Evolutionary conservation across 2,888 invertebrate species (phyloP), one percentile per base, ranked within the genome.

Genomic region (Aspidiotus rigidus): DNA sequence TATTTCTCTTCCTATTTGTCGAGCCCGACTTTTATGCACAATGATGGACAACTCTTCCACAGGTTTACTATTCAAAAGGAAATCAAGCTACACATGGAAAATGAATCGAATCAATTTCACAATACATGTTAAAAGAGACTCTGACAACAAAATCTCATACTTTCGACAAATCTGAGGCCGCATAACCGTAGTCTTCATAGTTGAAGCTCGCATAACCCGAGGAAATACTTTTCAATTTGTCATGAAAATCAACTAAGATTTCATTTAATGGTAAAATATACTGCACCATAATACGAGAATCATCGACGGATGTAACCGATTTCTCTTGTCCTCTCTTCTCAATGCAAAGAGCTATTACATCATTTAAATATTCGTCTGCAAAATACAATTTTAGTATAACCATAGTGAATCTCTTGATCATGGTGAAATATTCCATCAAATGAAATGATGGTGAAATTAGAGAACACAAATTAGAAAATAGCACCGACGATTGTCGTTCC

Each of bases 161-260:
- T 78, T 90, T 91, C 0, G 88, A 87, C 74, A 98, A 81, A 71
- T 86, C 81, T 72, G 94, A 86, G 72, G 77, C 77, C 76, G 89
- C 84, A 78, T 89, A 98, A 1, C 92, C 96, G 75, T 85, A 79
- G 76, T 93, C 89, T 78, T 94, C 93, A 76, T 95, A 95, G 78
- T 93, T 93, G 77, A 95, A 95, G 77, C 92, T 92, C 1, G 95
- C 98, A 80, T 93, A 98, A 42, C 98, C 98, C 0, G 95, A 95
- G 5, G 91, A 89, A 16, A 92, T 75, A 13, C 90, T 87, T 79
- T 98, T 98, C 2, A 97, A 80, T 6, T 84, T 83, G 77, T 98
- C 97, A 76, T 95, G 95, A 78, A 99, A 98, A 78, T 98, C 96
- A 9, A 95, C 80, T 13, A 98, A 87, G 40, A 98, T 89, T 82